Base-by-base conservation (phyloP, 1,140 invertebrate species). In the Colletes gigas region DNA sequence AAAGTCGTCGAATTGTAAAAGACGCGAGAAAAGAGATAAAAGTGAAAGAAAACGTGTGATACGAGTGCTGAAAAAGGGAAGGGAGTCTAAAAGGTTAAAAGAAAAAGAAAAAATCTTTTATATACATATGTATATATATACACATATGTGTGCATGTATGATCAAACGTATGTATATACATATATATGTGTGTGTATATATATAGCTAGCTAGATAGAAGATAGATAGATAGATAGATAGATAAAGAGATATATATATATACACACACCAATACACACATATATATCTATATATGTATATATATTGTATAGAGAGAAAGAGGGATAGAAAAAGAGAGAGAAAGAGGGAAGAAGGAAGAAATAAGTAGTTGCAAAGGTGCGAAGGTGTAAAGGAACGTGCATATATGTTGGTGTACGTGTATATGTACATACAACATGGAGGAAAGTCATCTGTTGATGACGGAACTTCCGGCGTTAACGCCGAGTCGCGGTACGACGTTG, bases 381-480 rank as follows among this genome's bases (percentile, higher is more conserved):
- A n/a, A 52, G 12, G 41, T 54, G 50, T 54, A 79, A 41, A 66
- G 55, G 30, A 30, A 63, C 73, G 74, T 63, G 44, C 70, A 83
- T 70, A 67, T 70, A 74, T 82, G 74, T 19, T 54, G 44, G 69
- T 52, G 50, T 54, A 59, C 44, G 50, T 62, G 39, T 50, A 30
- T 39, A 54, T 54, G 50, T 57, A 66, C 21, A 19, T 15, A 63
- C 82, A 90, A 87, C 14, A 91, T 91, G 90, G 90, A 91, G 82
- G 90, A 91, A 73, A 90, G 89, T 87, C 93, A 93, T 89, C 90
- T 92, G 85, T 89, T 93, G 88, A 92, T 94, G 90, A 94, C 93
- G 84, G 93, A 94, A 90, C 88, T 93, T 72, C 90, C 93, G 87
- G 88, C 89, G 81, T 75, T 92, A 65, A 89, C 90, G 88, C 88